phyloP scores from a whole-genome alignment of 2,888 invertebrate genomes.

The Hipparchia semele region DNA sequence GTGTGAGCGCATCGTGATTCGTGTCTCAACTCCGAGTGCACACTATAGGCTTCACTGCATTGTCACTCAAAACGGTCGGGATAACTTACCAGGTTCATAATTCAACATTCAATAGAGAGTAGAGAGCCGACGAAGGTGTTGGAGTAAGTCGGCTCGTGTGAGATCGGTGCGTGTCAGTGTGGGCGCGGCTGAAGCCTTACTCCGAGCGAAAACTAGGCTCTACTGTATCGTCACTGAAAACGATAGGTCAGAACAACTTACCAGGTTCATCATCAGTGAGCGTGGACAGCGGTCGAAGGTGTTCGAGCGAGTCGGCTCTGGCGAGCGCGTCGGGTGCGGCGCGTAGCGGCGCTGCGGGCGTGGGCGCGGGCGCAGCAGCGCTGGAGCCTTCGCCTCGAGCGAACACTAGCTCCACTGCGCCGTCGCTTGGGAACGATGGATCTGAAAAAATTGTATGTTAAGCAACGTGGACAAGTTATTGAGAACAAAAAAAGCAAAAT shows the following conservation, averaged over 20 bases:
- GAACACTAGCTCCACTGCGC: conserved; percentile 93
- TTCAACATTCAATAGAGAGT: conserved; percentile 60
- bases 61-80: conserved; percentile 88
- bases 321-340: conserved; percentile 88
- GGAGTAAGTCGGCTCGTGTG: conserved; percentile 89
- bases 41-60: conserved; percentile 85
- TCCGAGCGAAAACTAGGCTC: conserved; percentile 89
- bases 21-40: too few relatives aligned
- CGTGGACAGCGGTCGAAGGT: conserved; percentile 71
- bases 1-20: too few relatives aligned
- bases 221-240: conserved; percentile 94
- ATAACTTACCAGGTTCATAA: conserved; percentile 63
- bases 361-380: conserved; percentile 86
- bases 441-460: conserved; percentile 73
- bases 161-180: conserved; percentile 72
- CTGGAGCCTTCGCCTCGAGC: conserved; percentile 80
- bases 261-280: conserved; percentile 76
- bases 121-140: conserved; percentile 78
- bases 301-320: conserved; percentile 90
- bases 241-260: conserved; percentile 84
- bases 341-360: conserved; percentile 87
- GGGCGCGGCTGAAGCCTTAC: conserved; percentile 82
- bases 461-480: neutral
- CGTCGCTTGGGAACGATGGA: conserved; percentile 91
- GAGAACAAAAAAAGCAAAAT: too few relatives aligned